Conservation (phyloP, 2,113 vertebrate genomes). For the Irena cyanogastra region DNA sequence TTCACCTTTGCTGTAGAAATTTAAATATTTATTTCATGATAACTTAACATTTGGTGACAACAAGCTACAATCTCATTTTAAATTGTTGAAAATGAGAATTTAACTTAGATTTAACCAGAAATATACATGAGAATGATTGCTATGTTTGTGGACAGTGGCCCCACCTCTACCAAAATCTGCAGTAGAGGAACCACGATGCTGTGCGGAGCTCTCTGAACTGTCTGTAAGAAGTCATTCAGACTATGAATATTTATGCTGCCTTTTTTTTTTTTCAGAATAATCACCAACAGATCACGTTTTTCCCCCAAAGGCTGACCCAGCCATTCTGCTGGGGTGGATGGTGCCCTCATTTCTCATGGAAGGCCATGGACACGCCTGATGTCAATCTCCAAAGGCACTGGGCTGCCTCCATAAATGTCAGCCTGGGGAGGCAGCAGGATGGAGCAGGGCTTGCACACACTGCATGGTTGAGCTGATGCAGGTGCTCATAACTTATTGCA, state of each 20-base stretch:
- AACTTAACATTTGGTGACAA: not conserved
- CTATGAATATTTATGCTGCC: not conserved
- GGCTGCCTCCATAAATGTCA: not conserved
- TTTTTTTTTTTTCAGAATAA: not conserved
- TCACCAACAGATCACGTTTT: not conserved
- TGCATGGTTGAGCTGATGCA: not conserved
- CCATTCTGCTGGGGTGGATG: not conserved
- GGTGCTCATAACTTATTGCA: conserved; percentile 39
- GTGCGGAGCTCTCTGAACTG: not conserved
- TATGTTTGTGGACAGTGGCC: not conserved
- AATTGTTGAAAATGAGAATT: not conserved
- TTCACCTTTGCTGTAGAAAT: not conserved
- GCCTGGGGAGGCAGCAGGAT: not conserved
- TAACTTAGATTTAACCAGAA: conserved; percentile 27
- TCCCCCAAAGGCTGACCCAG: not conserved
- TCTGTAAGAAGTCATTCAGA: not conserved
- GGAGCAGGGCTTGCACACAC: not conserved
- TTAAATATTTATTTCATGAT: not conserved
- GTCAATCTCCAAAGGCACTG: not conserved
- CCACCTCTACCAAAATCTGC: not conserved
- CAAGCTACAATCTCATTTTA: not conserved
- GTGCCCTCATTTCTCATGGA: not conserved
- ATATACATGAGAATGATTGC: not conserved
- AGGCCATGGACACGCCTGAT: not conserved
- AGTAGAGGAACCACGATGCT: not conserved